phyloP scores from a whole-genome alignment of 2,797 vertebrate genomes.

The Parauchenoglanis punctatus region DNA sequence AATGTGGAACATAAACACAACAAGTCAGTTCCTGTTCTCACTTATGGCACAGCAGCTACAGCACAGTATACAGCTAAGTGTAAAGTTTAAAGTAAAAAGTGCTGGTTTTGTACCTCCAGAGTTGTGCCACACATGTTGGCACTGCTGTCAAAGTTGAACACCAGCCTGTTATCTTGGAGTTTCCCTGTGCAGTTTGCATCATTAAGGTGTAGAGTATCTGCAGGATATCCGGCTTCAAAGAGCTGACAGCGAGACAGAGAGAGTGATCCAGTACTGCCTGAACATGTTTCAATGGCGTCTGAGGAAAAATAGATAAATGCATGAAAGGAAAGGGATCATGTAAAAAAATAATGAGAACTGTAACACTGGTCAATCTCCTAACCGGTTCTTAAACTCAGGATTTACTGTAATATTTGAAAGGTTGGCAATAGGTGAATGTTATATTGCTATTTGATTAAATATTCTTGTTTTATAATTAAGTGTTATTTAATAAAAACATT shows the following conservation, averaged over 20 bases:
- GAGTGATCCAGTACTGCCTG: not conserved
- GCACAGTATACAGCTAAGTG: too few relatives aligned
- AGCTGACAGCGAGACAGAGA: not conserved
- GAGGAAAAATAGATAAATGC: not conserved
- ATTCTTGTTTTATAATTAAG: too few relatives aligned
- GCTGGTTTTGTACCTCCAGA: not conserved
- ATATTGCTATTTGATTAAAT: too few relatives aligned
- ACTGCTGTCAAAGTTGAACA: not conserved
- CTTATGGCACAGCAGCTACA: too few relatives aligned
- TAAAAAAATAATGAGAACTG: too few relatives aligned
- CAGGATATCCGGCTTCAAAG: conserved; percentile 3
- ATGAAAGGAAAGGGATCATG: not conserved
- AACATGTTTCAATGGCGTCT: not conserved
- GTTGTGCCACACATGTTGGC: not conserved
- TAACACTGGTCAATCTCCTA: too few relatives aligned
- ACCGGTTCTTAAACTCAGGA: too few relatives aligned
- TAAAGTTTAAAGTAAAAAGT: not conserved
- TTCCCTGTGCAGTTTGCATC: not conserved
- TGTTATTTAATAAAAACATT: too few relatives aligned
- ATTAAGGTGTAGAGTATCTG: not conserved
- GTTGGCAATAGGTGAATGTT: too few relatives aligned
- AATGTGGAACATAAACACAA: too few relatives aligned
- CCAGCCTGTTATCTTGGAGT: not conserved
- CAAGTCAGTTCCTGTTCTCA: too few relatives aligned
- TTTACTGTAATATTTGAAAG: not conserved